Evolutionary conservation across 2,888 invertebrate genomes (phyloP).

Genomic region (Drosophila quinaria): DNA sequence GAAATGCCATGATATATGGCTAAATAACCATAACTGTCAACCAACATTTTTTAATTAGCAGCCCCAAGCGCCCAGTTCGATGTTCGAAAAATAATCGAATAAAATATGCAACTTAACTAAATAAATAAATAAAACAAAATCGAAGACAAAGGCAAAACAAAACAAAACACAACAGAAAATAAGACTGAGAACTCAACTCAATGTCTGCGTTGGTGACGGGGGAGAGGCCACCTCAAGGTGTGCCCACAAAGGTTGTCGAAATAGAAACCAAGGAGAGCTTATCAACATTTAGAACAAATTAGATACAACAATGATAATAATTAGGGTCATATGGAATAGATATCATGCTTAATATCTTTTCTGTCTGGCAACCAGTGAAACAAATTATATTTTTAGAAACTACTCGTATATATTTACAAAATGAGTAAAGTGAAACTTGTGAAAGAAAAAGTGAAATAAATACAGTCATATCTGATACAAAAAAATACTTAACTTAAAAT

Average conservation of each 20-base stretch:
- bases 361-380: conserved; percentile 4
- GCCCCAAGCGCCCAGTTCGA: conserved; percentile 38
- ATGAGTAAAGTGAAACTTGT: background rate
- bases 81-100: conserved; percentile 55
- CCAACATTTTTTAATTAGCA: conserved; percentile 77
- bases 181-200: conserved; percentile 28
- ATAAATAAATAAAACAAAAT: conserved; percentile 57
- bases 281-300: conserved; percentile 41
- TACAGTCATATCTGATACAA: background rate
- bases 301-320: conserved; percentile 45
- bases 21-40: conserved; percentile 78
- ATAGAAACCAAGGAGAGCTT: conserved; percentile 35
- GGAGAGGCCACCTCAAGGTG: conserved; percentile 49
- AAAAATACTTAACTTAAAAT: background rate
- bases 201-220: conserved; percentile 23
- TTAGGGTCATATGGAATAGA: conserved; percentile 31
- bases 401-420: background rate
- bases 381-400: conserved; percentile 10
- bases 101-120: conserved; percentile 65
- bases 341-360: conserved; percentile 3
- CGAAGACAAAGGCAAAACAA: conserved; percentile 10
- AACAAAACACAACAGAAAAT: conserved; percentile 36
- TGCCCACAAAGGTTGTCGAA: conserved; percentile 35
- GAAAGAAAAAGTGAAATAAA: background rate
- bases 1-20: conserved; percentile 80